phyloP scores from a whole-genome alignment of 1,140 invertebrate genomes.

The Cydia pomonella region DNA sequence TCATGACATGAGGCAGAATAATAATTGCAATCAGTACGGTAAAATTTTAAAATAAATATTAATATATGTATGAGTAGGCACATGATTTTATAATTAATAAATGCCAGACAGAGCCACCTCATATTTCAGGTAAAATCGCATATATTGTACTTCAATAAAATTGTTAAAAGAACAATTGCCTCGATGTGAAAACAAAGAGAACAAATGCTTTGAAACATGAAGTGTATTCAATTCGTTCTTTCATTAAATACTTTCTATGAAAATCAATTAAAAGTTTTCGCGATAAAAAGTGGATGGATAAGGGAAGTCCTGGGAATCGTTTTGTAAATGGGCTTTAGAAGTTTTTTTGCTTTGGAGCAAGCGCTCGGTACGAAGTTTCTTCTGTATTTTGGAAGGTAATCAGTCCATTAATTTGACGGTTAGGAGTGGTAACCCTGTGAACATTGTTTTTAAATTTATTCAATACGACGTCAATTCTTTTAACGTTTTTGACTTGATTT shows the following conservation, averaged over 20 bases:
- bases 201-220: neutral
- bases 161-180: neutral
- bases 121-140: neutral
- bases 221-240: neutral
- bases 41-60: neutral
- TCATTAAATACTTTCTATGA: conserved; percentile 22
- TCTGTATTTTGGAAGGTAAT: neutral
- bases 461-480: neutral
- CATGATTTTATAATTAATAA: neutral
- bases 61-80: too few species aligned
- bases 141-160: neutral
- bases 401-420: neutral
- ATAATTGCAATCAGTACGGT: too few species aligned
- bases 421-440: neutral
- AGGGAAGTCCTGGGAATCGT: neutral
- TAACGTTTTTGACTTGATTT: neutral
- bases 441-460: neutral
- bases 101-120: neutral
- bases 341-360: conserved; percentile 10
- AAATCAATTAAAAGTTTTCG: conserved; percentile 18
- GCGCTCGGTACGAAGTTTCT: neutral
- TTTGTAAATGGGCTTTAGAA: neutral
- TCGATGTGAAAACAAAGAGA: neutral
- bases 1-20: too few species aligned
- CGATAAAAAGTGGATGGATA: conserved; percentile 10